These are phyloP conservation scores for Cremastinae sp. DNA, from an alignment of 2,888 invertebrate genomes.

Conservation along the genomic window DNA sequence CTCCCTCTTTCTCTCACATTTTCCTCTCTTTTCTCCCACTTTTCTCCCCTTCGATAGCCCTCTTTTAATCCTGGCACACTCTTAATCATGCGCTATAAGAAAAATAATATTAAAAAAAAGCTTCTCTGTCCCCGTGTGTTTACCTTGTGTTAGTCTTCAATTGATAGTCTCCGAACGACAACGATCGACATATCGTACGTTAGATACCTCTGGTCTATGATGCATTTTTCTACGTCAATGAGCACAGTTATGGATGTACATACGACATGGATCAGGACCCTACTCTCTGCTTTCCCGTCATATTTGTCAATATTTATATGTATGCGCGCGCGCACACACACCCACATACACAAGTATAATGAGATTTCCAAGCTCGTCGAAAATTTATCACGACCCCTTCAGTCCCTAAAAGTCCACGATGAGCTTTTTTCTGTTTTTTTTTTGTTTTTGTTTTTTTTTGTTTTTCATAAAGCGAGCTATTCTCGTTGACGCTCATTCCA, in stretches of 20 bases:
- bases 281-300: constrained; percentile 13
- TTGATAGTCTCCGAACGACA: constrained; percentile 37
- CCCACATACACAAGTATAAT: constrained; percentile 4
- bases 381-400: constrained; percentile 40
- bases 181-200: constrained; percentile 32
- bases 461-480: constrained; percentile 23
- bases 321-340: too few relatives aligned
- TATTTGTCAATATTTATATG: constrained; percentile 6
- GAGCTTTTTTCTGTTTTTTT: neutral
- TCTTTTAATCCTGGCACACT: constrained; percentile 40
- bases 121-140: constrained; percentile 16
- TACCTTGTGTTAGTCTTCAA: constrained; percentile 45
- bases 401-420: constrained; percentile 53
- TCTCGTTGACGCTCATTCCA: constrained; percentile 48
- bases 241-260: constrained; percentile 3
- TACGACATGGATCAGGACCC: constrained; percentile 34
- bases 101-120: constrained; percentile 6
- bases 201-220: constrained; percentile 27
- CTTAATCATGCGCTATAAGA: constrained; percentile 33
- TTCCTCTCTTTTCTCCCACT: constrained; percentile 14
- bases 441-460: constrained; percentile 36
- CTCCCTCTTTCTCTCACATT: constrained; percentile 24
- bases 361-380: constrained; percentile 27
- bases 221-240: constrained; percentile 19
- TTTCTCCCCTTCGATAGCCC: constrained; percentile 42